phyloP scores from a whole-genome alignment of 1,140 invertebrate species.

The Lucilia sericata region DNA sequence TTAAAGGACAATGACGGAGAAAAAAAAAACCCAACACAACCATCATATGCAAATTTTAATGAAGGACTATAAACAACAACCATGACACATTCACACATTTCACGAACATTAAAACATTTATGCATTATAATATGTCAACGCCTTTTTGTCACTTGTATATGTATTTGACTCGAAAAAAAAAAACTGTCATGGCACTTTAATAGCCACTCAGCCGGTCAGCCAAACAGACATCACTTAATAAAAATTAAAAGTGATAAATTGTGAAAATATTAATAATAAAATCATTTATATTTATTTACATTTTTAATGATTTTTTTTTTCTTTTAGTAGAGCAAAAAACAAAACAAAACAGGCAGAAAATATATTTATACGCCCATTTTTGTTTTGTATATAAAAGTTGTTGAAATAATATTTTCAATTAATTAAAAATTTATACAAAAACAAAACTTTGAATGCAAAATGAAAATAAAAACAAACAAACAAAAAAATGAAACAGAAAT shows the following conservation, averaged over 20 bases:
- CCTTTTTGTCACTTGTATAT: too few relatives aligned
- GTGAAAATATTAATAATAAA: slow-evolving; percentile 24
- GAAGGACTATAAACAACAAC: not conserved
- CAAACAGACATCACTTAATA: slow-evolving; percentile 2
- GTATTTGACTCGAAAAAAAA: too few relatives aligned
- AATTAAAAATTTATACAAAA: slow-evolving; percentile 29
- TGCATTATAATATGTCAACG: not conserved
- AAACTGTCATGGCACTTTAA: too few relatives aligned
- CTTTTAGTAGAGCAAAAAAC: not conserved
- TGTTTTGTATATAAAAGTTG: too few relatives aligned
- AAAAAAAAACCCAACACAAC: not conserved
- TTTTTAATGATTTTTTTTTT: not conserved
- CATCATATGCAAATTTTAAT: slow-evolving; percentile 24
- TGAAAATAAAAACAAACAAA: not conserved
- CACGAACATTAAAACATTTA: not conserved
- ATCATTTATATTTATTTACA: slow-evolving; percentile 22
- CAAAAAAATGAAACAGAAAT: not conserved
- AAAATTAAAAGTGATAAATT: slow-evolving; percentile 10
- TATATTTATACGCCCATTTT: too few relatives aligned
- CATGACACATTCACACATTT: not conserved
- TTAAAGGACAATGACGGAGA: slow-evolving; percentile 27
- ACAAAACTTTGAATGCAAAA: not conserved
- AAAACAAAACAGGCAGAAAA: not conserved
- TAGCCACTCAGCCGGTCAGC: not conserved
- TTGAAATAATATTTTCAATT: slow-evolving; percentile 12